Percentiles rank a stretch among this genome's conserved stretches.
Conservation (phyloP, 2,113 vertebrate species). For the Xiphias gladius region DNA sequence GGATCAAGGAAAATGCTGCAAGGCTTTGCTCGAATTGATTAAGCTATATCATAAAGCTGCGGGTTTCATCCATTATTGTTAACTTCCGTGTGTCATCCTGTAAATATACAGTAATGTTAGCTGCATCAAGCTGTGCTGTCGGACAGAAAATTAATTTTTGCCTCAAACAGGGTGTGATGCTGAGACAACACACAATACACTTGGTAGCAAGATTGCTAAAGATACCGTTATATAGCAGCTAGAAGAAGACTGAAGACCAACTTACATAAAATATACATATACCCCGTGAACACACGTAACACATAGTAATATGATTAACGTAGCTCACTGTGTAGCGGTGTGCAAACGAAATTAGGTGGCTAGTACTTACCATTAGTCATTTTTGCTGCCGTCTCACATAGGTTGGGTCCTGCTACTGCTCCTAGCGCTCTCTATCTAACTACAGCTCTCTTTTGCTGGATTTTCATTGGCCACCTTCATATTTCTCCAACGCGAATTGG, state of each 20-base stretch:
- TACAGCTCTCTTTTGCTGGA: neutral
- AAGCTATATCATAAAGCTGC: neutral
- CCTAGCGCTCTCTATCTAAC: conserved; percentile 64
- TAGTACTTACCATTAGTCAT: conserved; percentile 70
- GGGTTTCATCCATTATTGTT: neutral
- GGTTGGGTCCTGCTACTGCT: conserved; percentile 5
- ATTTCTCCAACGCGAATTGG: conserved; percentile 47
- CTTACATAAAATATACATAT: neutral
- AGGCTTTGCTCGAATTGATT: neutral
- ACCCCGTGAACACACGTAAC: neutral
- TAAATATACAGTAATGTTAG: neutral
- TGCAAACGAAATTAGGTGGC: neutral
- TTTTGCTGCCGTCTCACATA: conserved; percentile 13
- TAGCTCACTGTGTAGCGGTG: accelerated
- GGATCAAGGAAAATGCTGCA: neutral
- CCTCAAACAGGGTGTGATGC: conserved; percentile 32
- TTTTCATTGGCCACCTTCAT: conserved; percentile 63
- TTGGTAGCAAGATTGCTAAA: conserved; percentile 49
- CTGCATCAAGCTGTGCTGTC: neutral
- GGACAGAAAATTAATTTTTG: neutral
- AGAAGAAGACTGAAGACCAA: neutral
- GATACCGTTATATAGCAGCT: conserved; percentile 7
- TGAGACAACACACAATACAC: conserved; percentile 22
- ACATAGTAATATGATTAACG: neutral
- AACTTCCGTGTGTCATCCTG: neutral